Conservation (phyloP, 1,140 invertebrate species). For the Drosophila funebris region DNA sequence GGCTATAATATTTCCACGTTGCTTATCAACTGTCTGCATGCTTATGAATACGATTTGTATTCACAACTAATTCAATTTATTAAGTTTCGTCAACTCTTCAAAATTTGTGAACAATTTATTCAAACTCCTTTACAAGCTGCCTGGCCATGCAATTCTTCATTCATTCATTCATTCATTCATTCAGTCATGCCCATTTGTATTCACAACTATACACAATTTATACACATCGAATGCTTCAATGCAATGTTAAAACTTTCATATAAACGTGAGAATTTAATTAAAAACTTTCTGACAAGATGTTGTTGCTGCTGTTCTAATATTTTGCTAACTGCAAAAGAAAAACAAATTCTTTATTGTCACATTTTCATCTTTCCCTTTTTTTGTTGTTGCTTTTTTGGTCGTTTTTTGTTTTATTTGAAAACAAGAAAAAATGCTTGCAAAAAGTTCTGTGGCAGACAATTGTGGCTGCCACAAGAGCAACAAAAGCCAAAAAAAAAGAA, state of each 20-base stretch:
- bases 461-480: constrained; percentile 48
- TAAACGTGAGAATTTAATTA: constrained; percentile 80
- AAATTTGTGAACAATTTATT: background rate
- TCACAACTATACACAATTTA: constrained; percentile 35
- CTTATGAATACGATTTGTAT: too few species aligned
- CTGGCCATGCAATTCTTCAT: too few species aligned
- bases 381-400: constrained; percentile 1
- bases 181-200: background rate
- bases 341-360: constrained; percentile 26
- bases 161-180: background rate
- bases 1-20: too few species aligned
- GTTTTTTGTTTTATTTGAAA: constrained; percentile 30
- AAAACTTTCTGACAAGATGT: constrained; percentile 80
- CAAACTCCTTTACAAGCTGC: background rate
- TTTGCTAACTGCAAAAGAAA: constrained; percentile 34
- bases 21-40: too few species aligned
- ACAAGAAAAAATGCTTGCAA: constrained; percentile 60
- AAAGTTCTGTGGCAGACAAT: constrained; percentile 79
- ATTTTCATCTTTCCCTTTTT: constrained; percentile 10
- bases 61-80: background rate
- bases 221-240: constrained; percentile 16
- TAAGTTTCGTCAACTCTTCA: background rate
- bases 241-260: constrained; percentile 46
- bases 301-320: constrained; percentile 26
- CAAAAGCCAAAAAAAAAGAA: constrained; percentile 40